Conservation (phyloP, 2,113 vertebrate genomes). For the Speoplatyrhinus poulsoni region DNA sequence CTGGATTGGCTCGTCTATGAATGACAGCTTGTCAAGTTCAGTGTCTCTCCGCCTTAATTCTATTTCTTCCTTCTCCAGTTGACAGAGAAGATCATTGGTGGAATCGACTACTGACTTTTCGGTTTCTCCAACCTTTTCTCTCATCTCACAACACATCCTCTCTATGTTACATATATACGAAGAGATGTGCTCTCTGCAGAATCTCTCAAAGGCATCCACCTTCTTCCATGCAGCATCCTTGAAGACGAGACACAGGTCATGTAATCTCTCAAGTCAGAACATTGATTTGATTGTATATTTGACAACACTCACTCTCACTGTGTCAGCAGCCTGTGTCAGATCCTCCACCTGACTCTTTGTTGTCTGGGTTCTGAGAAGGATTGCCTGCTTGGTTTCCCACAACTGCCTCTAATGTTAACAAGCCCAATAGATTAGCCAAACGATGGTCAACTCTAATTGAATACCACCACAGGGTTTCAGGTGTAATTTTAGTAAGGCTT, state of each 20-base stretch:
- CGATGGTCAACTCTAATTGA: background rate
- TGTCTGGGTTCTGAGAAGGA: constrained; percentile 9
- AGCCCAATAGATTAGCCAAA: background rate
- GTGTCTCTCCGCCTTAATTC: constrained; percentile 41
- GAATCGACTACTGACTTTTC: constrained; percentile 48
- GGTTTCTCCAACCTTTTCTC: constrained; percentile 31
- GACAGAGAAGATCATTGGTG: background rate
- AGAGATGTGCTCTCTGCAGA: constrained; percentile 10
- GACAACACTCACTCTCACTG: constrained; percentile 36
- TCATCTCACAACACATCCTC: constrained; percentile 37
- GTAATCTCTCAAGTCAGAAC: background rate
- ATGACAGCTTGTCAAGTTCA: constrained; percentile 43
- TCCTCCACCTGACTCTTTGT: constrained; percentile 12
- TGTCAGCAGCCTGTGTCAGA: constrained; percentile 22
- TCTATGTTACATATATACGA: constrained; percentile 9
- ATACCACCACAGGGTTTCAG: background rate
- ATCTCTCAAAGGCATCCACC: constrained; percentile 37
- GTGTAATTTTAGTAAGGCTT: background rate
- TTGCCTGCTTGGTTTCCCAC: background rate
- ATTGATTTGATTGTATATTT: background rate
- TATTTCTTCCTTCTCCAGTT: constrained; percentile 35
- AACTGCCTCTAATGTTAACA: constrained; percentile 41
- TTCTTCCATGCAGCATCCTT: constrained; percentile 42
- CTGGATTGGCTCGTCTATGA: constrained; percentile 49
- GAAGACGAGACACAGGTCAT: constrained; percentile 1